These are phyloP conservation scores for Ichneumoninae sp. DNA, from an alignment of 2,888 invertebrate species.

Conservation along the genomic window DNA sequence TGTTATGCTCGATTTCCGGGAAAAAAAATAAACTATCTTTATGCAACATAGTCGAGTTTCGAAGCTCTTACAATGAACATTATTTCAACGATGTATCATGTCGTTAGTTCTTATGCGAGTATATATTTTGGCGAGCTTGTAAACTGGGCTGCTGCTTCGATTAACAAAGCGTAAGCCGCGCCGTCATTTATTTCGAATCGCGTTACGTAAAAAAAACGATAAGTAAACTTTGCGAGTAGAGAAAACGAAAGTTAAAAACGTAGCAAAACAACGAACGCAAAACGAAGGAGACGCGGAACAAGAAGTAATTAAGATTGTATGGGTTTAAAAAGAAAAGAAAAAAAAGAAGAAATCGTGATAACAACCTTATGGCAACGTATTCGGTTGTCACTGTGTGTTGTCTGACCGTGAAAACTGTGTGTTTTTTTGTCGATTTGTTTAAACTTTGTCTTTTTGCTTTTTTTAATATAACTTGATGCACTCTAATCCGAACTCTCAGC, in stretches of 20 bases:
- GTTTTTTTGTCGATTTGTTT: conserved; percentile 22
- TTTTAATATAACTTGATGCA: conserved; percentile 58
- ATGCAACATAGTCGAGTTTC: conserved; percentile 2
- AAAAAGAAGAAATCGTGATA: conserved; percentile 59
- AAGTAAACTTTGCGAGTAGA: not conserved
- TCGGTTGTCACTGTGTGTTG: conserved; percentile 51
- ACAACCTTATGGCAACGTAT: conserved; percentile 64
- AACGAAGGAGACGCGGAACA: conserved; percentile 7
- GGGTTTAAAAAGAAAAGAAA: conserved; percentile 8
- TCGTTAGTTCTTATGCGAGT: not conserved
- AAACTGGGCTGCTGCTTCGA: conserved; percentile 48
- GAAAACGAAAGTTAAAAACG: conserved; percentile 20
- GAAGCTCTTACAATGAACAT: conserved; percentile 6
- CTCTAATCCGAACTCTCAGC: conserved; percentile 66
- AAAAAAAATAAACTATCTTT: conserved; percentile 67
- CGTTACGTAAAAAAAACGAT: not conserved
- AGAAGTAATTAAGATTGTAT: conserved; percentile 3
- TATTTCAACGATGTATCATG: not conserved
- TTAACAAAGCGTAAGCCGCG: conserved; percentile 4
- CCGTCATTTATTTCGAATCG: not conserved
- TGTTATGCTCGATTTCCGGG: conserved; percentile 20
- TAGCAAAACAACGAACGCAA: conserved; percentile 19
- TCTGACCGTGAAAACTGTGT: conserved; percentile 56
- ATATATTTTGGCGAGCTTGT: conserved; percentile 32
- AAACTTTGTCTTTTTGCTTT: conserved; percentile 18